A percentile compares a stretch with the other conserved stretches of the same genome.
Conservation (phyloP, 2,888 invertebrate genomes). For the Platynereis dumerilii region DNA sequence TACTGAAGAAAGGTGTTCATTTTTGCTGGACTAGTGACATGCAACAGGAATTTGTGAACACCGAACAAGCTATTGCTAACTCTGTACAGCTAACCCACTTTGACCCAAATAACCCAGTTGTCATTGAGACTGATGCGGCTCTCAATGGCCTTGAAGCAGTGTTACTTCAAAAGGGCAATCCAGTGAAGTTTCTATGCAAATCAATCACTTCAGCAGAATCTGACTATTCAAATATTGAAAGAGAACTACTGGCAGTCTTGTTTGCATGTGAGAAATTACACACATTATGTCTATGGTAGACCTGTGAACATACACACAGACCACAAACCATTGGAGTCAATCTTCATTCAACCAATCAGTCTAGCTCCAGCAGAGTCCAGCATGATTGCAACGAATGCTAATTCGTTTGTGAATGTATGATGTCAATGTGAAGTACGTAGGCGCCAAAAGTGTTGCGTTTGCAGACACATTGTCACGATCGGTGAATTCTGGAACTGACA, state of each 20-base stretch:
- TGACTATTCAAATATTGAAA: slow-evolving; percentile 41
- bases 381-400: slow-evolving; percentile 30
- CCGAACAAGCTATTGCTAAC: neutral
- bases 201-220: slow-evolving; percentile 38
- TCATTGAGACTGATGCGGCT: slow-evolving; percentile 15
- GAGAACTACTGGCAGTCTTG: slow-evolving; percentile 37
- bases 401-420: slow-evolving; percentile 24
- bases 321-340: slow-evolving; percentile 38
- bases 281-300: slow-evolving; percentile 37
- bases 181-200: slow-evolving; percentile 41
- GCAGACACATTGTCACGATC: too few species aligned
- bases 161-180: slow-evolving; percentile 38
- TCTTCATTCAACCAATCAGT: slow-evolving; percentile 21
- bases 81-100: slow-evolving; percentile 11
- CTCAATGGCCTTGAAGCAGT: slow-evolving; percentile 38
- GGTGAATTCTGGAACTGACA: too few species aligned
- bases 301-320: slow-evolving; percentile 37
- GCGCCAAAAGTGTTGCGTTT: too few species aligned
- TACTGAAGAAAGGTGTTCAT: slow-evolving; percentile 28
- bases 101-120: slow-evolving; percentile 18
- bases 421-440: slow-evolving; percentile 20
- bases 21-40: slow-evolving; percentile 23
- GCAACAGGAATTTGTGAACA: slow-evolving; percentile 1
- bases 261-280: slow-evolving; percentile 40
- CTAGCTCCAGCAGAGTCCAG: slow-evolving; percentile 5